Conservation (phyloP, 2,797 vertebrate genomes). For the Alfaro cultratus region DNA sequence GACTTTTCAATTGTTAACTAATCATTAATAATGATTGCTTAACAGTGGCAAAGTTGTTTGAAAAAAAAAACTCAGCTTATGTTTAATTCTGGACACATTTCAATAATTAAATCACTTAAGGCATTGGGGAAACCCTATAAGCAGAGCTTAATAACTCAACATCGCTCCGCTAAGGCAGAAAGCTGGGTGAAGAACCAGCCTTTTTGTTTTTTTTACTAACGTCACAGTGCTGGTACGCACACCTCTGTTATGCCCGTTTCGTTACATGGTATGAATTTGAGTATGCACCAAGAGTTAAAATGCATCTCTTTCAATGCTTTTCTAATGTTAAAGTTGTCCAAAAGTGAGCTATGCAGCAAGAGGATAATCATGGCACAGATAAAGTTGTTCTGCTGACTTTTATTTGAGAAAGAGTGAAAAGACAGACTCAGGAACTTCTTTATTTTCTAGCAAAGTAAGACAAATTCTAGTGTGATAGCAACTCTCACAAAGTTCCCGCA, state of each 20-base stretch:
- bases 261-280: neutral
- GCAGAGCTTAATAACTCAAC: neutral
- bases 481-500: neutral
- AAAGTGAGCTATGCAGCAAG: neutral
- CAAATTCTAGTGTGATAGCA: neutral
- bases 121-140: neutral
- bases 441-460: neutral
- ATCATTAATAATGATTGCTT: neutral
- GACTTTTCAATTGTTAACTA: neutral
- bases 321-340: neutral
- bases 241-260: neutral
- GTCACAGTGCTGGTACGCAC: neutral
- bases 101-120: neutral
- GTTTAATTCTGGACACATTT: neutral
- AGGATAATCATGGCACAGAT: neutral
- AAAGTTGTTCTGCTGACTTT: neutral
- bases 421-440: neutral
- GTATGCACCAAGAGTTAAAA: neutral
- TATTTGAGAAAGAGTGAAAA: neutral
- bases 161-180: neutral
- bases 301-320: neutral
- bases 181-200: neutral
- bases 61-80: neutral
- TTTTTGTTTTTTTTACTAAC: neutral
- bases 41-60: no score